Base-by-base conservation (phyloP, 2,888 invertebrate genomes). In the Lycia hirtaria region DNA sequence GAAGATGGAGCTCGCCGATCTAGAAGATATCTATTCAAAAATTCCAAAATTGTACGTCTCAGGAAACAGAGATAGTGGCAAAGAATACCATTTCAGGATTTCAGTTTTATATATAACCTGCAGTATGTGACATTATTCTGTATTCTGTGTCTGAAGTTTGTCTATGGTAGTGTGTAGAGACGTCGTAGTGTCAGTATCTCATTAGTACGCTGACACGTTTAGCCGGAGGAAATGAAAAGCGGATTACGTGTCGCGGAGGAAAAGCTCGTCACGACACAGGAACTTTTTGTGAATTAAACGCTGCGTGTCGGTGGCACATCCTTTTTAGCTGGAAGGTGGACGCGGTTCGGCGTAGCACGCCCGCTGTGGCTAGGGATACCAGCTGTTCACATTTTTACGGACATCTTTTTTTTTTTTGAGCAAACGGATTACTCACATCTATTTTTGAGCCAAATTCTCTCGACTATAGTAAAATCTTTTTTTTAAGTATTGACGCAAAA, bases 271-370 rank as follows among this genome's bases (percentile, higher is more conserved):
- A 78, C 76, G 85, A 79, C 84, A 79, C 83, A 81, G 83, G 83
- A 84, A 83, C 85, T 83, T 85, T 85, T 86, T 78, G 83, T 85
- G 75, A 87, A 87, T 86, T 75, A 81, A 82, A 83, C 79, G 75
- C 78, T 81, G 73, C 78, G 67, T 71, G 76, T 67, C 78, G 76
- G 77, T 67, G 64, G 75, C 71, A 85, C 88, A 91, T 91, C 91
- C 91, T 91, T 81, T 86, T 80, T 90, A 87, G 76, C 78, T 60
- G 75, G 88, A 90, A 90, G 24, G 70, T 71, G 51, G 50, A 35
- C 33, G 33, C 73, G 67, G 68, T 88, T 87, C 86, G 83, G 75
- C 81, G 88, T 85, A 85, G 30, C 19, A 1, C 37, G 19, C 41
- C 12, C 30, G 44, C 19, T 24, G 26, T 2, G 4, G 15, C 14